phyloP scores from a whole-genome alignment of 2,113 vertebrate species.

The Eclectus roratus region DNA sequence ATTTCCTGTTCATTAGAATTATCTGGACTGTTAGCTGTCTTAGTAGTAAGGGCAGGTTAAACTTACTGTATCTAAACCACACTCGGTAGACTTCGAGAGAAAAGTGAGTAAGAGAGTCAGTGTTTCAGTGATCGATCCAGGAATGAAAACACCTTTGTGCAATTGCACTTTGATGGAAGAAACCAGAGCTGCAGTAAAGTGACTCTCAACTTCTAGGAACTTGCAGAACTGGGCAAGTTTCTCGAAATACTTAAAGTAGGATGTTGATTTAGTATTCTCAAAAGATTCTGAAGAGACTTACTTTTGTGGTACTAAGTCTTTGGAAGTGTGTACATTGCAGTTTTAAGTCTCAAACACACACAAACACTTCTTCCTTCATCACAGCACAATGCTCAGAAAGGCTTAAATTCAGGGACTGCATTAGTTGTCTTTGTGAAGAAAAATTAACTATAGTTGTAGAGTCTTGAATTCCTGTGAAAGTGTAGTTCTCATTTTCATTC shows the following conservation, averaged over 20 bases:
- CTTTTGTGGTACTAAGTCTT: background rate
- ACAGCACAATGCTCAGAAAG: background rate
- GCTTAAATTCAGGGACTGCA: background rate
- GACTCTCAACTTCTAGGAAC: background rate
- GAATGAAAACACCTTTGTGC: background rate
- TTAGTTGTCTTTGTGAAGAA: background rate
- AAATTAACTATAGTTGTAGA: background rate
- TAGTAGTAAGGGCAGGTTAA: background rate
- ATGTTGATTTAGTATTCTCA: background rate
- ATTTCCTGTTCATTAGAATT: background rate
- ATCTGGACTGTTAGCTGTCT: background rate
- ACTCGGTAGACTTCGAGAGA: background rate
- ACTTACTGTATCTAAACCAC: background rate
- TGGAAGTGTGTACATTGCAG: background rate
- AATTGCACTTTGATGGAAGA: background rate
- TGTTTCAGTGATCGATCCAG: accelerated
- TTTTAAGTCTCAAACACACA: background rate
- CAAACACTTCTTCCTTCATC: background rate
- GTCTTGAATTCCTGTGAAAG: background rate
- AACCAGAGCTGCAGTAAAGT: background rate
- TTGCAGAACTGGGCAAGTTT: background rate
- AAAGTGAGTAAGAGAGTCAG: accelerated
- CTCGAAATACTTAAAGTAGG: background rate
- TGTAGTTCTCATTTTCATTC: background rate
- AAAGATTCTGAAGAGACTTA: background rate